Conservation (phyloP, 2,888 invertebrate genomes). For the Flexamia atlantica region DNA sequence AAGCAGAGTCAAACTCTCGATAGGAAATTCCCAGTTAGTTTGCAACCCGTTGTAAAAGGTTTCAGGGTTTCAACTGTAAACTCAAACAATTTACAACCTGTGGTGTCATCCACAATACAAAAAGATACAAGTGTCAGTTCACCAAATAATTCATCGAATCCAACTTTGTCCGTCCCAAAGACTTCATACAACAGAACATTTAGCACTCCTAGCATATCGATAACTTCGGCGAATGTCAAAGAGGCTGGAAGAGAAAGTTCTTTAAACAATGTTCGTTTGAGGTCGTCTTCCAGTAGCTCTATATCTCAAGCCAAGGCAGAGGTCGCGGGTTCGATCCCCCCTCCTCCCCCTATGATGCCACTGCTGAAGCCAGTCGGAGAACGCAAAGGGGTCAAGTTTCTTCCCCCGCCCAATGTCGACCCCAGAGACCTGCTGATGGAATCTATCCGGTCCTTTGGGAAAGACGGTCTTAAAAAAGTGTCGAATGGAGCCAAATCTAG, state of each 20-base stretch:
- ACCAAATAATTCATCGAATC: not conserved
- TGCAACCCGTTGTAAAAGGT: slow-evolving; percentile 60
- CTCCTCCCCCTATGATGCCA: slow-evolving; percentile 67
- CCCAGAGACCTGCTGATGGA: slow-evolving; percentile 82
- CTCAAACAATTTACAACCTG: not conserved
- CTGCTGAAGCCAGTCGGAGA: slow-evolving; percentile 67
- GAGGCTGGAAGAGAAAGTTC: not conserved
- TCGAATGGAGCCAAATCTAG: slow-evolving; percentile 51
- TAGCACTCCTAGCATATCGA: slow-evolving; percentile 3
- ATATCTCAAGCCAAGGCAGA: slow-evolving; percentile 9
- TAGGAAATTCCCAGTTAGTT: slow-evolving; percentile 43
- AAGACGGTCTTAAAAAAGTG: slow-evolving; percentile 50
- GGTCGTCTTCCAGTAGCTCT: slow-evolving; percentile 28
- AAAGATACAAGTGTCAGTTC: not conserved
- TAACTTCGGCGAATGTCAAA: slow-evolving; percentile 22
- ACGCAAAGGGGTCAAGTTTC: slow-evolving; percentile 62
- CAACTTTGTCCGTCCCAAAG: not conserved
- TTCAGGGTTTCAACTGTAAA: slow-evolving; percentile 3
- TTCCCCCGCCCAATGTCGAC: slow-evolving; percentile 74
- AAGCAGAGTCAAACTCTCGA: slow-evolving; percentile 46
- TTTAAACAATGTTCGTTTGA: slow-evolving; percentile 17
- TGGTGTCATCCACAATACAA: not conserved
- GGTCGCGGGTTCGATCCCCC: slow-evolving; percentile 61
- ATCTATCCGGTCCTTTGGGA: slow-evolving; percentile 84
- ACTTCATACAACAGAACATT: slow-evolving; percentile 16